Evolutionary conservation across 2,888 invertebrate species (phyloP), one percentile per base, ranked within the genome.

Genomic region (Drosophila diplacantha): DNA sequence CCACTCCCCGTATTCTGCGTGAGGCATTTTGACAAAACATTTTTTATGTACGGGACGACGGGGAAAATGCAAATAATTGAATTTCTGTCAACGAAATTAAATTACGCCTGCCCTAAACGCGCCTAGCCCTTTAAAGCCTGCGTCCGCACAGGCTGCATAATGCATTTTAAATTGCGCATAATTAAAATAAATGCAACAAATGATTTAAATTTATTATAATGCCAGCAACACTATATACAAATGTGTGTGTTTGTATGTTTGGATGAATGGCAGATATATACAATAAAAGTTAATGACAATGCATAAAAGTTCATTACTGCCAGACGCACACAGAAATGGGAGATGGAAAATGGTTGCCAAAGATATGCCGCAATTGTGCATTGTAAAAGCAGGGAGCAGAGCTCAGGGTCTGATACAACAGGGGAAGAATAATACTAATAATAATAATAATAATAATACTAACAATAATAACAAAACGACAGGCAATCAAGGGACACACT

Each of bases 161-260:
- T 78, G 79, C 80, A 78, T 78, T 80, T 79, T 78, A 75, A 80
- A 79, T 74, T 43, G 79, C 62, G 69, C 71, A 77, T 77, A 76
- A 81, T 79, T 81, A 76, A 79, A 79, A 81, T 81, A 81, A 79
- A 79, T 80, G 79, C 79, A 81, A 78, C 81, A 79, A 81, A 79
- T 79, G 81, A 79, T 79, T 79, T 81, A 81, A 81, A 79, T 81
- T 81, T 79, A 79, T 81, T 79, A 79, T 80, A 79, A 76, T 73
- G 72, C 63, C 69, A 66, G 74, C 67, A 73, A 55, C 49, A 41
- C 35, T 16, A 6, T 16, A 49, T 11, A 9, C 7, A 7, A 7
- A 18, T n/a, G 5, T 22, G 18, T 18, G 12, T 14, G 35, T 22
- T 12, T 29, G 5, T 24, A 24, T 22, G 49, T 9, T 26, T 38